Base-by-base conservation (phyloP, 2,113 vertebrate genomes). In the Hylia prasina region DNA sequence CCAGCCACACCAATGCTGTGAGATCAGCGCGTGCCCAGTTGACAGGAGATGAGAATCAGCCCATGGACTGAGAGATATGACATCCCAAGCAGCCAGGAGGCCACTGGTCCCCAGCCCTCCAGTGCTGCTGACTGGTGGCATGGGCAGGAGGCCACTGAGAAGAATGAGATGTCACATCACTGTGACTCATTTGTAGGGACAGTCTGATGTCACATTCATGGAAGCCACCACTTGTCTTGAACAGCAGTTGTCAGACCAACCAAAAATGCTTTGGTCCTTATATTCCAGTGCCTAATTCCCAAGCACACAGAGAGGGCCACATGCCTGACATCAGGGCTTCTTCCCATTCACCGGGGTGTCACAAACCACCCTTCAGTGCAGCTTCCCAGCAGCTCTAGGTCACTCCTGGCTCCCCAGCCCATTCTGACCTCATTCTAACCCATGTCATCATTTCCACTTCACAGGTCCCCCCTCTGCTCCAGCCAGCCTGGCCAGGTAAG, bases 401-500 rank as follows among this genome's bases (percentile, higher is more conserved):
- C 73, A 56, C 17, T 39, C 31, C 24, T 37, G 42, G 22, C 37
- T 57, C 5, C 20, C 5, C 58, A 88, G 54, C 15, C 72, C 47
- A 7, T 64, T 42, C 30, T 16, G 11, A 33, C 51, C 20, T 3
- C 27, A 6, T 1, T 57, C 39, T 97, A 81, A 97, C 28, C 39
- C 25, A 30, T 6, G 1, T 50, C 72, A 90, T 47, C 42, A 30
- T 90, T 94, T 51, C 72, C 50, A 12, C 37, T 90, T 78, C 60
- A 89, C 94, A 97, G 97, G 77, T 87, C 8, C 77, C 24, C 61
- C 76, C 44, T 80, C 93, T 9, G n/a, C 64, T 47, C 73, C 92
- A 37, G n/a, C 88, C 82, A 90, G 63, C 63, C 81, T 90, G 30
- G 50, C 77, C 73, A 53, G 92, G 97, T 97, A 97, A 97, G 97